phyloP scores from a whole-genome alignment of 2,113 vertebrate genomes.

The rat (Rattus norvegicus) region DNA sequence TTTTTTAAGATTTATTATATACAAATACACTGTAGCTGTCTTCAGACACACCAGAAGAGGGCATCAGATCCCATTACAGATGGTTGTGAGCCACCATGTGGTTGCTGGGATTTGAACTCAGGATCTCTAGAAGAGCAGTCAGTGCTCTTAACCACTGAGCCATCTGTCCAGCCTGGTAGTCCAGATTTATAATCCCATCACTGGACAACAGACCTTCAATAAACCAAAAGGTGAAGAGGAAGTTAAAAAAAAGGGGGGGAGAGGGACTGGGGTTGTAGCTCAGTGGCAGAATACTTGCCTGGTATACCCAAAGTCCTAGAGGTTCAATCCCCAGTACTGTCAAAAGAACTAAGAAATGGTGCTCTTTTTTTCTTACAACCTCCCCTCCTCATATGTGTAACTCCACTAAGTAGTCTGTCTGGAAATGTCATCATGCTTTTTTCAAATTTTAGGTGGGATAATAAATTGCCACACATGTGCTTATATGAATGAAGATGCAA shows the following conservation, averaged over 20 bases:
- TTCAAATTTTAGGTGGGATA: slow-evolving; percentile 53
- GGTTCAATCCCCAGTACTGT: neutral
- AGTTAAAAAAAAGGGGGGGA: neutral
- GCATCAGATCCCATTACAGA: too few relatives aligned
- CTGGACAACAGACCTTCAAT: neutral
- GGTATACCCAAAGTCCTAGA: neutral
- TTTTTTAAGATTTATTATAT: too few relatives aligned
- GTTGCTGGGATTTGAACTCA: too few relatives aligned
- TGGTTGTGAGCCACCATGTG: too few relatives aligned
- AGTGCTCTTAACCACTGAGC: too few relatives aligned
- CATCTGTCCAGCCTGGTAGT: too few relatives aligned
- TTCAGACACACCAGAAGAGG: too few relatives aligned
- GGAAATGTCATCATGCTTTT: slow-evolving; percentile 41
- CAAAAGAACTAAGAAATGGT: neutral
- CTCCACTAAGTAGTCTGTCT: neutral
- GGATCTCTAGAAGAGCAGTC: too few relatives aligned
- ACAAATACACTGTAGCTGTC: too few relatives aligned
- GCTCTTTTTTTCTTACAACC: neutral
- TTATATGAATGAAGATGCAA: slow-evolving; percentile 72
- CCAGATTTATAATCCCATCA: neutral
- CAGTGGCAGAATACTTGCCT: neutral
- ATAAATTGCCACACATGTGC: slow-evolving; percentile 71
- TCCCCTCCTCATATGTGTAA: neutral
- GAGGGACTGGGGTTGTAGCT: neutral
- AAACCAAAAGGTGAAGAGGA: neutral